phyloP scores from a whole-genome alignment of 2,113 vertebrate genomes.

The Tylochromis polylepis region DNA sequence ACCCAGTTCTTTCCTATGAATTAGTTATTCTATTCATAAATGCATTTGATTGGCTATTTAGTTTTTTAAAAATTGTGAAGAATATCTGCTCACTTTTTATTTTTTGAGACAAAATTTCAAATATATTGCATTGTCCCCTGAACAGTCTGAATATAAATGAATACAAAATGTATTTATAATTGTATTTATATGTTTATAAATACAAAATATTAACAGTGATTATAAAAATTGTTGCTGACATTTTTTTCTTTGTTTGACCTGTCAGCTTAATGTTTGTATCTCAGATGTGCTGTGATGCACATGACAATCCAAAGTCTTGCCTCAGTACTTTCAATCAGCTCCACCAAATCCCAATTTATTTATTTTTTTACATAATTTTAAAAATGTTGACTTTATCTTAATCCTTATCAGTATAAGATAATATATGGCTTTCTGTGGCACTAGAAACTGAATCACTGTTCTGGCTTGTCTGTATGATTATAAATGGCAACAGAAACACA shows the following conservation, averaged over 20 bases:
- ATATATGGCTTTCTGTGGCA: not conserved
- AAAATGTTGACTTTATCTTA: not conserved
- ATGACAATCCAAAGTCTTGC: not conserved
- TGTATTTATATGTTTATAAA: not conserved
- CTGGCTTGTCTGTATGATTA: not conserved
- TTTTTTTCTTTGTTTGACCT: not conserved
- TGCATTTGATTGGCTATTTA: not conserved
- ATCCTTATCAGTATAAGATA: not conserved
- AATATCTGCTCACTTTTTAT: not conserved
- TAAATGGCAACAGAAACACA: not conserved
- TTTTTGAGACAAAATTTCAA: not conserved
- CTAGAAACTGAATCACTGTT: not conserved
- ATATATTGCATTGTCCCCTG: not conserved
- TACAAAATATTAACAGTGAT: not conserved
- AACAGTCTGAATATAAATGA: not conserved
- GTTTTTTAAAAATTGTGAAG: fast-evolving
- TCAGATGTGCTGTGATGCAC: not conserved
- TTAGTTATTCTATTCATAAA: not conserved
- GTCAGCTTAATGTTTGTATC: not conserved
- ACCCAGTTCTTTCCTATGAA: not conserved
- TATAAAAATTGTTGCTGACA: not conserved
- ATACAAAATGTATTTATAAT: not conserved
- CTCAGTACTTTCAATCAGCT: not conserved
- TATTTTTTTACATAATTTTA: no score
- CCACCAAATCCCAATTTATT: not conserved